Evolutionary conservation across 2,888 invertebrate species (phyloP), one percentile per base, ranked within the genome.

Genomic region (Eremobia ochroleuca): DNA sequence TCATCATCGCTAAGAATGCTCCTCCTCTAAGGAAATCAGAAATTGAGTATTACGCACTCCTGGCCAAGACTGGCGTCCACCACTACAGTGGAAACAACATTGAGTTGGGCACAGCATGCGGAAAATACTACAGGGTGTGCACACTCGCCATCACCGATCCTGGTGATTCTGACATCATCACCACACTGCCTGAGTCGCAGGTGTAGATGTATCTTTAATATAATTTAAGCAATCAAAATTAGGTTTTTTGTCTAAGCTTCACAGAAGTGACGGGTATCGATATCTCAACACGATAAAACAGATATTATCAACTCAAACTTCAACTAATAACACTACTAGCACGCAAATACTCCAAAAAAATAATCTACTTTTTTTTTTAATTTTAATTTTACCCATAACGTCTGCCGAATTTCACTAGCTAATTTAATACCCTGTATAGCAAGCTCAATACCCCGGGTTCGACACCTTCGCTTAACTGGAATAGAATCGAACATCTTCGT

Each of bases 1-100:
- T 99, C 93, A 99, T 99, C 96, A 99, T 99, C 92, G 99, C 99
- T 91, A 99, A 99, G 97, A 99, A 99, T 96, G 99, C 99, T 43
- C 99, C 99, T 87, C 99, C n/a, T n/a, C n/a, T n/a, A n/a, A n/a
- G n/a, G n/a, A n/a, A n/a, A n/a, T n/a, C n/a, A n/a, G n/a, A n/a
- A n/a, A n/a, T n/a, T n/a, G n/a, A n/a, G n/a, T n/a, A n/a, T n/a
- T n/a, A n/a, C n/a, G n/a, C n/a, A n/a, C n/a, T n/a, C n/a, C n/a
- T n/a, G n/a, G n/a, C n/a, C n/a, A n/a, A n/a, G n/a, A n/a, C n/a
- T n/a, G n/a, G n/a, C n/a, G n/a, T n/a, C n/a, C n/a, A n/a, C n/a
- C n/a, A n/a, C n/a, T n/a, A n/a, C n/a, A n/a, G n/a, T n/a, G n/a
- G n/a, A n/a, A n/a, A n/a, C n/a, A n/a, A n/a, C n/a, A n/a, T n/a